Conservation (phyloP, 2,888 invertebrate genomes). For the Napeogenes sylphis region DNA sequence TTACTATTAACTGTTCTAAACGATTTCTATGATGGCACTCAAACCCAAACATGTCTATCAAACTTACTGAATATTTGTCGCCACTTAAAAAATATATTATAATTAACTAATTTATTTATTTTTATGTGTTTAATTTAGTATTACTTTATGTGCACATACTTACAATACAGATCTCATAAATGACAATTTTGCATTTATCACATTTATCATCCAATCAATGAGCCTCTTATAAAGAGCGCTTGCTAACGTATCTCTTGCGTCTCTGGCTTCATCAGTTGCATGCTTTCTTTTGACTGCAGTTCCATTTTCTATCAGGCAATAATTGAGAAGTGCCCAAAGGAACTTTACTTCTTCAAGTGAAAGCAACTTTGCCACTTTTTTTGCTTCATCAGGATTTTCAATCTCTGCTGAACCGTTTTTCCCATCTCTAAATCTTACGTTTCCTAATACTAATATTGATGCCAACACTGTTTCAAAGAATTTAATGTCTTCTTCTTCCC, state of each 20-base stretch:
- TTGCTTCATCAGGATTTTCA: conserved; percentile 83
- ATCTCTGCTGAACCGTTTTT: conserved; percentile 83
- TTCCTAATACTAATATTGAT: conserved; percentile 87
- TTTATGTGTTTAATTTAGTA: not conserved
- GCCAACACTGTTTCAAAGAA: conserved; percentile 84
- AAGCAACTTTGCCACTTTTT: conserved; percentile 84
- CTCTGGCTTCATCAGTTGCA: conserved; percentile 87
- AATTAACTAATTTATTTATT: conserved; percentile 6
- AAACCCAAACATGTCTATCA: conserved; percentile 94
- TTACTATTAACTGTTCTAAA: conserved; percentile 92
- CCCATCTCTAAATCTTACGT: conserved; percentile 85
- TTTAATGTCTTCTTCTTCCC: conserved; percentile 83
- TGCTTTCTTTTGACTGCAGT: conserved; percentile 82
- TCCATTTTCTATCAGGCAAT: conserved; percentile 87
- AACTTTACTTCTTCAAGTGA: conserved; percentile 89
- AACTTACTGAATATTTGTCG: conserved; percentile 86
- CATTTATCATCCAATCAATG: conserved; percentile 92
- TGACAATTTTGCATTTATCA: conserved; percentile 89
- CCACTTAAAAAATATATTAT: conserved; percentile 79
- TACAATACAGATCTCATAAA: conserved; percentile 92
- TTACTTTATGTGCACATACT: conserved; percentile 57
- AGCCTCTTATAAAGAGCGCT: conserved; percentile 89
- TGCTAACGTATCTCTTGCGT: conserved; percentile 90
- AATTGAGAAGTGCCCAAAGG: conserved; percentile 90
- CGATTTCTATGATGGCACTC: conserved; percentile 93